A percentile compares a stretch with the other conserved stretches of the same genome.
phyloP scores from a whole-genome alignment of 2,888 invertebrate species.

The Eristalinus aeneus region DNA sequence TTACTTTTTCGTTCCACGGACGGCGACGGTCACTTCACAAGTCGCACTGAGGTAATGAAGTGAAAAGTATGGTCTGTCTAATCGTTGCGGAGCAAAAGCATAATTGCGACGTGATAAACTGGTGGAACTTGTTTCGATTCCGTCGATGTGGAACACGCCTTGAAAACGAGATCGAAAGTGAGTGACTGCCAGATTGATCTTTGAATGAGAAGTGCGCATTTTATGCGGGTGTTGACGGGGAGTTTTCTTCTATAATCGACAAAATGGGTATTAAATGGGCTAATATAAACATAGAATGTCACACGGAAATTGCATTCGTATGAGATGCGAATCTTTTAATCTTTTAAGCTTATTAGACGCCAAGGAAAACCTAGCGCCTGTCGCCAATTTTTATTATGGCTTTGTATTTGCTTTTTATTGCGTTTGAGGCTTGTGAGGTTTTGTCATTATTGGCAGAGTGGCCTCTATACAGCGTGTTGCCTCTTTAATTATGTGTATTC shows the following conservation, averaged over 20 bases:
- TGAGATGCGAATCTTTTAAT: background rate
- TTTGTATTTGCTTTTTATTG: no score
- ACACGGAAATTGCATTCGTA: background rate
- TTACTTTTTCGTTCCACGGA: background rate
- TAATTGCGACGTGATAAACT: background rate
- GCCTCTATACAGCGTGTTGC: no score
- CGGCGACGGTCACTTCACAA: background rate
- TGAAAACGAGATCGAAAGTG: constrained; percentile 17
- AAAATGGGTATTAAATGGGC: no score
- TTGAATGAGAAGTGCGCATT: background rate
- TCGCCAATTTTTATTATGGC: background rate
- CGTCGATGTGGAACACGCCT: constrained; percentile 14
- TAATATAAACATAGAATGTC: background rate
- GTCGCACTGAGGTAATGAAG: constrained; percentile 35
- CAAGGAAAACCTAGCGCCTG: background rate
- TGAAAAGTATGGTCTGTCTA: constrained; percentile 40
- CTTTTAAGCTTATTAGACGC: background rate
- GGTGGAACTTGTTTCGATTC: constrained; percentile 30
- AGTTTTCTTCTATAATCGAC: no score
- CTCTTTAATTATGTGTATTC: no score
- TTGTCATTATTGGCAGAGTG: no score
- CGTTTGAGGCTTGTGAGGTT: no score
- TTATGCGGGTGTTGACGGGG: background rate
- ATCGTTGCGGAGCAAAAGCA: constrained; percentile 8
- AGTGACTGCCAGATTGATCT: background rate